Evolutionary conservation across 2,113 vertebrate genomes (phyloP), one percentile per base, ranked within the genome.

Genomic region (Scopus umbretta): DNA sequence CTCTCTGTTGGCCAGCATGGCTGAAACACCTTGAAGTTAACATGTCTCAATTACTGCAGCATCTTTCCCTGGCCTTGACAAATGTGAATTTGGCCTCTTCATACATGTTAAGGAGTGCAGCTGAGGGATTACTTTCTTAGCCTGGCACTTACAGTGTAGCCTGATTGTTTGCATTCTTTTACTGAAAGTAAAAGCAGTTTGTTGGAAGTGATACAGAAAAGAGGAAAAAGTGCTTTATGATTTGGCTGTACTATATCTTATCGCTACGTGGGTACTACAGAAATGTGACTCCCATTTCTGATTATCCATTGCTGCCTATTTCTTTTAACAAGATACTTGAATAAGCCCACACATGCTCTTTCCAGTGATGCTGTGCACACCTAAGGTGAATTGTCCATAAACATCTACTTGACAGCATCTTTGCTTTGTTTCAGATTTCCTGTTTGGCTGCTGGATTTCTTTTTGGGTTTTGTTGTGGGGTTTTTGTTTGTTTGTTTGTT

Each of bases 41-140:
- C 4, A 1, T 15, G 10, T 40, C 20, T 76, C 13, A 75, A 0
- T 58, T 47, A 34, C 36, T 70, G 63, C 73, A 79, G 22, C 56
- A 34, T 79, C 42, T 78, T 66, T 78, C 50, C 84, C 11, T 74
- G n/a, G 9, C 40, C 30, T 81, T 84, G 38, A 16, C 62, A 55
- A 13, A 55, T 42, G 43, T 26, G 68, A 36, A 9, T 71, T 52
- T 84, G 55, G 16, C 40, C 45, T 80, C 43, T 50, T 61, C 4
- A 0, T 10, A 16, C 0, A 0, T 38, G 11, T 79, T 67, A 58
- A 45, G 58, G 52, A 38, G 25, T 22, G 16, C 20, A 56, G 50
- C 11, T 89, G 63, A 53, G 61, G 36, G 40, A 40, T 80, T 58
- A 5, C 53, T 66, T 89, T 36, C 43, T 62, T 76, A 36, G 50